Conservation (phyloP, 2,888 invertebrate species). For the Pycnomerus fuliginosus region DNA sequence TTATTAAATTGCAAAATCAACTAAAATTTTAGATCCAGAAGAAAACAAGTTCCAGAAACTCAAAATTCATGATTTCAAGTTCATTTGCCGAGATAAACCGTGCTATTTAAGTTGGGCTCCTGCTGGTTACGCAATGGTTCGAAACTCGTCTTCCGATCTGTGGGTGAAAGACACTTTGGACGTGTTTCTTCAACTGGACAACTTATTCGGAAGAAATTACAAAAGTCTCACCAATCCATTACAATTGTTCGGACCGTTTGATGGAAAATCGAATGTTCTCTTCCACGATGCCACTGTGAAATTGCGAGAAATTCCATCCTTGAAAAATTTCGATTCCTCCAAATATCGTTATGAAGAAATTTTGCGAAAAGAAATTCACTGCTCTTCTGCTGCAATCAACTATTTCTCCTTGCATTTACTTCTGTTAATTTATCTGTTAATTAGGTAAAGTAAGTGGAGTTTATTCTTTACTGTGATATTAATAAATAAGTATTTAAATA, state of each 20-base stretch:
- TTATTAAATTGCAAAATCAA: too few species aligned
- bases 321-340: slow-evolving; percentile 41
- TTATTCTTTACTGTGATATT: slow-evolving; percentile 14
- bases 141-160: slow-evolving; percentile 57
- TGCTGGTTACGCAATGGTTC: slow-evolving; percentile 66
- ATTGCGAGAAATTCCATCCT: slow-evolving; percentile 42
- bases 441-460: too few species aligned
- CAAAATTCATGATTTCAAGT: slow-evolving; percentile 53
- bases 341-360: too few species aligned
- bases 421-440: background rate
- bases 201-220: slow-evolving; percentile 66
- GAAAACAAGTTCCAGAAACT: slow-evolving; percentile 46
- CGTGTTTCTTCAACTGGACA: slow-evolving; percentile 68
- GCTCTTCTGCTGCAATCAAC: slow-evolving; percentile 18
- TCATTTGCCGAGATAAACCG: slow-evolving; percentile 63
- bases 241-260: slow-evolving; percentile 69
- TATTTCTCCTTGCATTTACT: background rate
- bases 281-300: slow-evolving; percentile 62
- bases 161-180: slow-evolving; percentile 69
- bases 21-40: slow-evolving; percentile 51
- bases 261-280: slow-evolving; percentile 63
- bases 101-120: slow-evolving; percentile 70
- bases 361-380: slow-evolving; percentile 19
- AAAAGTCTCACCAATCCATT: slow-evolving; percentile 63
- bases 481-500: slow-evolving; percentile 6